phyloP scores from a whole-genome alignment of 2,797 vertebrate genomes.

The Semotilus atromaculatus region DNA sequence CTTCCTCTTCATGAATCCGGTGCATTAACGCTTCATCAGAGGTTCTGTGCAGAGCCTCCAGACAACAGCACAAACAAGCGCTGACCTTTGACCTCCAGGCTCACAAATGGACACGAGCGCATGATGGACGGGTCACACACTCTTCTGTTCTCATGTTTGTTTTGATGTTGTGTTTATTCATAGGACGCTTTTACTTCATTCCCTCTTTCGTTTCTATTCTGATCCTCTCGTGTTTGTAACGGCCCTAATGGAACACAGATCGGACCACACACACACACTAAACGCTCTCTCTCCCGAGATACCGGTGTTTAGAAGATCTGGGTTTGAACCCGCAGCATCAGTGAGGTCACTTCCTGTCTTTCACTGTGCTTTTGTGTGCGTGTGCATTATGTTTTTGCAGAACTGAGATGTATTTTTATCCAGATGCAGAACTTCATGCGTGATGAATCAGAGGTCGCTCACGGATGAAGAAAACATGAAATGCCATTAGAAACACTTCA shows the following conservation, averaged over 20 bases:
- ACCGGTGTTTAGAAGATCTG: not conserved
- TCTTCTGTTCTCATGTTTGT: not conserved
- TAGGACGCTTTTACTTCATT: conserved; percentile 19
- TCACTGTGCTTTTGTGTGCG: not conserved
- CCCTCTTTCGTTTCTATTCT: conserved; percentile 27
- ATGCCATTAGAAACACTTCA: not conserved
- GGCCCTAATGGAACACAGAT: conserved; percentile 15
- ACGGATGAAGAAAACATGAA: not conserved
- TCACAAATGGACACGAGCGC: not conserved
- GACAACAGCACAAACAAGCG: not conserved
- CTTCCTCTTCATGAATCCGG: not conserved
- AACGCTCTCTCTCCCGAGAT: no score
- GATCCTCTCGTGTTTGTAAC: not conserved
- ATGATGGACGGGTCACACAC: not conserved
- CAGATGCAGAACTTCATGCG: not conserved
- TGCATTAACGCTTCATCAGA: not conserved
- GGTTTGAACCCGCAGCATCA: not conserved
- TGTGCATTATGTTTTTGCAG: conserved; percentile 6
- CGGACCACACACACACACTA: not conserved
- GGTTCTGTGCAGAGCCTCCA: not conserved
- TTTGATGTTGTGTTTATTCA: conserved; percentile 8
- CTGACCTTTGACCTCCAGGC: conserved; percentile 8
- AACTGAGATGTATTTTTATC: conserved; percentile 1
- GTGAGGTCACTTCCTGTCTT: conserved; percentile 28
- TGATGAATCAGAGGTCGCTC: not conserved